Conservation (phyloP, 2,888 invertebrate genomes). For the Willowsia nigromaculata region DNA sequence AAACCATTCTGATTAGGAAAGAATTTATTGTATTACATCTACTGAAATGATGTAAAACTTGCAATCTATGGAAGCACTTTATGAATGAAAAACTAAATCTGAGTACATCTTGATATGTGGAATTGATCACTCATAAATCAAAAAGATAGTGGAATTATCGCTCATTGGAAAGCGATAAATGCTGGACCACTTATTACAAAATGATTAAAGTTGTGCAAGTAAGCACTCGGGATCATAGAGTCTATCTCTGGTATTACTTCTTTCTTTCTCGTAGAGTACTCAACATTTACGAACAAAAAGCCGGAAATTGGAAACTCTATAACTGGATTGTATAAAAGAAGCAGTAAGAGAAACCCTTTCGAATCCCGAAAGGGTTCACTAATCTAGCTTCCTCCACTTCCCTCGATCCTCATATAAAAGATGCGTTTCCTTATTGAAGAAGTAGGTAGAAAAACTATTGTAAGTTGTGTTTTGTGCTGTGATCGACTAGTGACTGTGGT, state of each 20-base stretch:
- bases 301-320: conserved; percentile 37
- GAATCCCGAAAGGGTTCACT: background rate
- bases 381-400: background rate
- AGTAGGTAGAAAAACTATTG: background rate
- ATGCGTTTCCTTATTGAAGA: background rate
- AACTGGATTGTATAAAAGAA: conserved; percentile 38
- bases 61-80: too few relatives aligned
- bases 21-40: too few relatives aligned
- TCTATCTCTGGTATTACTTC: background rate
- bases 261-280: background rate
- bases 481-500: conserved; percentile 29
- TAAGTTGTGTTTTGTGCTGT: background rate
- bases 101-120: background rate
- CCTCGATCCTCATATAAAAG: background rate
- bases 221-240: background rate
- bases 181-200: background rate
- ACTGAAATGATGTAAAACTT: too few relatives aligned
- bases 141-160: background rate
- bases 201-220: background rate
- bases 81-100: background rate
- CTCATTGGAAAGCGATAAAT: background rate
- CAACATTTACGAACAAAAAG: background rate
- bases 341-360: background rate
- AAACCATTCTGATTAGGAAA: too few relatives aligned
- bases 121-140: background rate